phyloP scores from a whole-genome alignment of 2,888 invertebrate genomes.

The Craniophora ligustri region DNA sequence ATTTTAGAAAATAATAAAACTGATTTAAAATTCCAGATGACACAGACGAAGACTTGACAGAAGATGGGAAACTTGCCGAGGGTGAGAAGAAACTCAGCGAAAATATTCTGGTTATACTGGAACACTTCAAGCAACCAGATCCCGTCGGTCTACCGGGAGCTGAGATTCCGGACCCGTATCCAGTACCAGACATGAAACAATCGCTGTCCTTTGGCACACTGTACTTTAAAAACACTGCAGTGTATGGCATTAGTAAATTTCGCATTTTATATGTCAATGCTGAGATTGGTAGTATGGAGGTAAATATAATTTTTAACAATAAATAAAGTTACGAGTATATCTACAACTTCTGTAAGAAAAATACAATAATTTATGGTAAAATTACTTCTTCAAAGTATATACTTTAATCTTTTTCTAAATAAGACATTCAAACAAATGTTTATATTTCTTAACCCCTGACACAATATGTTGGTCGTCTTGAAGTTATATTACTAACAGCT shows the following conservation, averaged over 20 bases:
- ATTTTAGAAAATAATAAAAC: neutral
- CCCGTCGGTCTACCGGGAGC: slow-evolving; percentile 94
- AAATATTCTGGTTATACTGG: slow-evolving; percentile 91
- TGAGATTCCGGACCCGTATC: slow-evolving; percentile 94
- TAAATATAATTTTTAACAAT: slow-evolving; percentile 58
- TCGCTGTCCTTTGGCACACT: slow-evolving; percentile 92
- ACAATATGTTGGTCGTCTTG: too few relatives aligned
- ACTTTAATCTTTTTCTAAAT: too few relatives aligned
- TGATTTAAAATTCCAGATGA: slow-evolving; percentile 45
- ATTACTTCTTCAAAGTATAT: too few relatives aligned
- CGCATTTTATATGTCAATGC: slow-evolving; percentile 91
- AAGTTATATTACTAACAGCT: too few relatives aligned
- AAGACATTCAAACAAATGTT: too few relatives aligned
- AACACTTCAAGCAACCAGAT: slow-evolving; percentile 94
- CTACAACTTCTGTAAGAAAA: neutral
- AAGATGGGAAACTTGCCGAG: slow-evolving; percentile 58
- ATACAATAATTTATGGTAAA: too few relatives aligned
- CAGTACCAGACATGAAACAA: slow-evolving; percentile 93
- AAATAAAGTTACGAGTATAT: neutral
- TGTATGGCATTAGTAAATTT: slow-evolving; percentile 94
- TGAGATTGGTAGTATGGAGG: slow-evolving; percentile 93
- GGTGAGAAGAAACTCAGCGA: slow-evolving; percentile 92
- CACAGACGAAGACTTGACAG: slow-evolving; percentile 52
- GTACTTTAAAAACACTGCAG: slow-evolving; percentile 91
- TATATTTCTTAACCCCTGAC: too few relatives aligned